Conservation (phyloP, 2,888 invertebrate genomes). For the Diogma glabrata region DNA sequence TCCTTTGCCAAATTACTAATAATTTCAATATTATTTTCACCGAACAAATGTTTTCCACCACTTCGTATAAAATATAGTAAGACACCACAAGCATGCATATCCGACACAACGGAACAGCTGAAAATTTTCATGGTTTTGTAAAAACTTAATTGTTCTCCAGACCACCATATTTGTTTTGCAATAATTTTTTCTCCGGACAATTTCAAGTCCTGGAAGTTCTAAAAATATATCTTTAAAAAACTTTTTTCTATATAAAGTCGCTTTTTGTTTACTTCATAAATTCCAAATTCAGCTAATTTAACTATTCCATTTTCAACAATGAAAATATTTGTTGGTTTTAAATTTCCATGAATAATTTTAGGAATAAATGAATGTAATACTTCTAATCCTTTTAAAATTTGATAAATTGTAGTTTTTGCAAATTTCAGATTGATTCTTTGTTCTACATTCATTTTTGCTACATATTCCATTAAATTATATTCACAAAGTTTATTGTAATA, state of each 20-base stretch:
- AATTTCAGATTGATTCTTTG: constrained; percentile 3
- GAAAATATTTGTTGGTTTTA: constrained; percentile 37
- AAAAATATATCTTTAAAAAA: no score
- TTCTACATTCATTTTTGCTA: constrained; percentile 21
- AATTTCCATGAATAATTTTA: constrained; percentile 35
- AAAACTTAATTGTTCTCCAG: constrained; percentile 21
- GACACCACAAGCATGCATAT: constrained; percentile 26
- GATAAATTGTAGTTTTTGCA: constrained; percentile 13
- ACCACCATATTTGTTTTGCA: constrained; percentile 23
- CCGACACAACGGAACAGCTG: constrained; percentile 20
- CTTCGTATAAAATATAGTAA: constrained; percentile 34
- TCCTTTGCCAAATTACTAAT: constrained; percentile 28
- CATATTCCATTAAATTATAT: constrained; percentile 33
- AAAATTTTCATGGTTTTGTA: constrained; percentile 16
- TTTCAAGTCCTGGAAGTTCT: no score
- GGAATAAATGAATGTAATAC: constrained; percentile 30
- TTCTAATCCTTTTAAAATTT: constrained; percentile 25
- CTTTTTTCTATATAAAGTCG: no score
- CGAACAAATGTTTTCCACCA: constrained; percentile 35
- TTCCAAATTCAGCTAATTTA: constrained; percentile 35
- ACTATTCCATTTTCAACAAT: constrained; percentile 32
- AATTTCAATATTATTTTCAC: constrained; percentile 29
- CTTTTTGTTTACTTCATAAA: no score
- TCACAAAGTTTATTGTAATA: constrained; percentile 33
- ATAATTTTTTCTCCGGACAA: no score